phyloP scores from a whole-genome alignment of 2,113 vertebrate species.

The Taurulus bubalis region DNA sequence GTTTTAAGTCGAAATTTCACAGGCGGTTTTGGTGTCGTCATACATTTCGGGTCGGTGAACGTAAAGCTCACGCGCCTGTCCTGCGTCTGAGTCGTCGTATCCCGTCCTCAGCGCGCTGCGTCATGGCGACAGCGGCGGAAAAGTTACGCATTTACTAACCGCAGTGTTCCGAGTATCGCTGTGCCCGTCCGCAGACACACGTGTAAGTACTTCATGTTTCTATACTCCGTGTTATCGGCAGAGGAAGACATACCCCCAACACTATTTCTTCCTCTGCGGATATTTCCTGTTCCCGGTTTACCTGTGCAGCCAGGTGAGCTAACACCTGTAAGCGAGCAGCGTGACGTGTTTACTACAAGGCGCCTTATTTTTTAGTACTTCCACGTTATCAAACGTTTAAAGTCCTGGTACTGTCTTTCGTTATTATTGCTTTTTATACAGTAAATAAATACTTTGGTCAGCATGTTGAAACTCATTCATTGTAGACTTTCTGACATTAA shows the following conservation, averaged over 20 bases:
- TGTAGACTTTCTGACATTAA: not conserved
- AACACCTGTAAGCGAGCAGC: conserved; percentile 52
- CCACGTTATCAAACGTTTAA: not conserved
- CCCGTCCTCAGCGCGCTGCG: conserved; percentile 38
- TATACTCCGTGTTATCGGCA: not conserved
- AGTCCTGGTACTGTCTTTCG: not conserved
- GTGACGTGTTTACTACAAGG: not conserved
- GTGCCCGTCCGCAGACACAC: not conserved
- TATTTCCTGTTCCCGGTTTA: conserved; percentile 40
- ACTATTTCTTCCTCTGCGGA: not conserved
- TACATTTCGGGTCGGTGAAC: too few species aligned
- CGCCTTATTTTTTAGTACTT: not conserved
- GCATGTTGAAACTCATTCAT: conserved; percentile 3
- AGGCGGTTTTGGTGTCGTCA: conserved; percentile 14
- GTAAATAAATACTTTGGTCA: not conserved
- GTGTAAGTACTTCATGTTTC: conserved; percentile 37
- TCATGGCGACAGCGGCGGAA: conserved; percentile 47
- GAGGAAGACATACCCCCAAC: too few species aligned
- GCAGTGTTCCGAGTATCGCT: conserved; percentile 14
- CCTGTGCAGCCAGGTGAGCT: conserved; percentile 69
- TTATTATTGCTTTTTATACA: not conserved
- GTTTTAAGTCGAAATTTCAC: not conserved
- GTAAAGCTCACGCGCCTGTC: not conserved
- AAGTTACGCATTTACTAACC: conserved; percentile 55
- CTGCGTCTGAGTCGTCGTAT: not conserved